A percentile compares a stretch with the other conserved stretches of the same genome.
Conservation (phyloP, 2,888 invertebrate genomes). For the Eupithecia centaureata region DNA sequence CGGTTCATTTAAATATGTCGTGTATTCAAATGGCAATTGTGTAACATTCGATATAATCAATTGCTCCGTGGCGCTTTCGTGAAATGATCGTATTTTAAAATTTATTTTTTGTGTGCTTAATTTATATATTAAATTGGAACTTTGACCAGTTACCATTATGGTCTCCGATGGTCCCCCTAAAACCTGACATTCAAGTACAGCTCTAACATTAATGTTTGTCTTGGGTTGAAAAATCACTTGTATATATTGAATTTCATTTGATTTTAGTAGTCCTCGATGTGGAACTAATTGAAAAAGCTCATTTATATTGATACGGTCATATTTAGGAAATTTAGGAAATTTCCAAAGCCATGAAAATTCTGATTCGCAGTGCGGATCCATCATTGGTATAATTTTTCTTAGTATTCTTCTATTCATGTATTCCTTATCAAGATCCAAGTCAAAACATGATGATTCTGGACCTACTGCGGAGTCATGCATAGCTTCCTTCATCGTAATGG, state of each 20-base stretch:
- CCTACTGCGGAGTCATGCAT: slow-evolving; percentile 26
- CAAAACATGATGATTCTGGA: slow-evolving; percentile 36
- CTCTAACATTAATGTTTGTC: slow-evolving; percentile 70
- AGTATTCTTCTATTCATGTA: slow-evolving; percentile 52
- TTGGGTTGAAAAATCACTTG: slow-evolving; percentile 78
- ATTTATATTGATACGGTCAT: slow-evolving; percentile 56
- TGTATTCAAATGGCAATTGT: slow-evolving; percentile 72
- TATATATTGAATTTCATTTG: slow-evolving; percentile 77
- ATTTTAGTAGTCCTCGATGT: slow-evolving; percentile 77
- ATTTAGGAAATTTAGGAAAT: slow-evolving; percentile 54
- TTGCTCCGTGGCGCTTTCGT: slow-evolving; percentile 66
- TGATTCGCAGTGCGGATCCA: slow-evolving; percentile 54
- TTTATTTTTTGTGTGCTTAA: slow-evolving; percentile 72
- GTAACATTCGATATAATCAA: slow-evolving; percentile 79
- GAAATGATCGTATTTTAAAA: slow-evolving; percentile 76
- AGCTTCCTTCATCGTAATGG: slow-evolving; percentile 29
- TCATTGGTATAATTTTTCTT: slow-evolving; percentile 65
- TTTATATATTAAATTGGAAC: slow-evolving; percentile 78
- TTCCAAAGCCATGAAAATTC: slow-evolving; percentile 69
- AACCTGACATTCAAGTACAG: slow-evolving; percentile 80
- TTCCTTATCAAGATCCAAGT: slow-evolving; percentile 43
- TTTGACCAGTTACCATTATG: slow-evolving; percentile 77
- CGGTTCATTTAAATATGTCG: slow-evolving; percentile 66
- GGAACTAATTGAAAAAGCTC: slow-evolving; percentile 75
- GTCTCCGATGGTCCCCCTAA: slow-evolving; percentile 83